phyloP scores from a whole-genome alignment of 1,140 invertebrate species.

The Plectus sambesii region DNA sequence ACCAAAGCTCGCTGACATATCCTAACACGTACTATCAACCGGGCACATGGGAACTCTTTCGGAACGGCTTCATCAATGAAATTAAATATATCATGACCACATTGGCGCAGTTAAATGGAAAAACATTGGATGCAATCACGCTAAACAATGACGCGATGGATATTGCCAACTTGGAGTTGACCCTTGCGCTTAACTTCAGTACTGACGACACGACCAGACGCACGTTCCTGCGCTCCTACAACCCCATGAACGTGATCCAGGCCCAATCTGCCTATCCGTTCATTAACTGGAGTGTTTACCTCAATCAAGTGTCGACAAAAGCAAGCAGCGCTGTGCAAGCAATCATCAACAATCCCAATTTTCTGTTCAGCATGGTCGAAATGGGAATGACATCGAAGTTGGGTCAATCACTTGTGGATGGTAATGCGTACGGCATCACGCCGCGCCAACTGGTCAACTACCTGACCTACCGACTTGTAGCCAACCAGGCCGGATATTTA shows the following conservation, averaged over 20 bases:
- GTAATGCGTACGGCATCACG: too few species aligned
- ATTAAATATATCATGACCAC: background rate
- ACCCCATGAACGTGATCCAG: slow-evolving; percentile 9
- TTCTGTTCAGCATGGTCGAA: too few species aligned
- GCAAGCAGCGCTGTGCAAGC: too few species aligned
- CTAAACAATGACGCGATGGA: background rate
- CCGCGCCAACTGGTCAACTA: too few species aligned
- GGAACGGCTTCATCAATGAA: slow-evolving; percentile 5
- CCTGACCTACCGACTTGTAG: too few species aligned
- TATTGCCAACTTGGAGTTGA: slow-evolving; percentile 18
- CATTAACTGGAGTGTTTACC: slow-evolving; percentile 15
- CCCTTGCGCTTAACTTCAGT: slow-evolving; percentile 16
- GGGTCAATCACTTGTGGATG: too few species aligned
- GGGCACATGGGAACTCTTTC: slow-evolving; percentile 8
- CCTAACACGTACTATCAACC: slow-evolving; percentile 18
- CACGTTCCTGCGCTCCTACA: slow-evolving; percentile 14
- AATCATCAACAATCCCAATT: too few species aligned
- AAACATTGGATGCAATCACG: background rate
- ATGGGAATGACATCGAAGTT: too few species aligned
- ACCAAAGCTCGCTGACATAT: slow-evolving; percentile 16
- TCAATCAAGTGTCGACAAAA: slow-evolving; percentile 13
- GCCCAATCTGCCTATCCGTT: slow-evolving; percentile 8
- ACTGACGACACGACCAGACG: slow-evolving; percentile 18
- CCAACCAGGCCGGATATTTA: too few species aligned
- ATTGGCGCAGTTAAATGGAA: slow-evolving; percentile 9